Base-by-base conservation (phyloP, 2,113 vertebrate species). In the Brachyistius frenatus region DNA sequence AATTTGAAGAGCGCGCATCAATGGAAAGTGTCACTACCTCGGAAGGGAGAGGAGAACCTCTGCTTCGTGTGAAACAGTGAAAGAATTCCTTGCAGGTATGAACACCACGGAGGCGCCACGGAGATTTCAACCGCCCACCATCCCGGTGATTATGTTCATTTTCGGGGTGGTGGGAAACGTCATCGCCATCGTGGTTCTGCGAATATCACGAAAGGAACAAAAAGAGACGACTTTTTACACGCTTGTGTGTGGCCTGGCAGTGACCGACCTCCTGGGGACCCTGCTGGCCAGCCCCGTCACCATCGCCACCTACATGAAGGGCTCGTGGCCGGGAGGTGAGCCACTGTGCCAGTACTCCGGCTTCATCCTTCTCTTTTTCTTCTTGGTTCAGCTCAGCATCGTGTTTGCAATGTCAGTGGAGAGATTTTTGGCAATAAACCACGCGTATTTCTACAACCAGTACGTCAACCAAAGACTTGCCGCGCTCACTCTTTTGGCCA, bases 211-310 rank as follows among this genome's bases (percentile, higher is more conserved):
- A 39, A 98, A 97, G 85, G 97, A 99, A 84, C 96, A 98, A 84
- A 99, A 99, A 81, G 98, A 98, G 92, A 97, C 96, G 1, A 98
- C 97, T 5, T 99, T 99, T 90, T 99, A 99, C 92, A 97, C 97
- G 0, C 83, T 99, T 44, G 97, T 99, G 7, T 99, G 96, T 7
- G 98, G 98, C 1, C 92, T 99, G 86, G 97, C 98, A 0, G 94
- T 98, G 69, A 99, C 98, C 0, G 98, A 99, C 91, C 96, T 99
- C 7, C 85, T 99, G 91, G 98, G 98, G 69, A 99, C 98, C n/a
- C 90, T 97, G 83, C 93, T 99, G 86, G 96, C 94, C 64, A 99
- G 98, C 83, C 98, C 98, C 0, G 96, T 99, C 84, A 99, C 97
- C 76, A 96, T 99, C 46, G 95, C 95, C 86, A 99, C 97, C 11